These are phyloP conservation scores for Autographa gamma DNA, from an alignment of 2,888 invertebrate species.

Conservation along the genomic window DNA sequence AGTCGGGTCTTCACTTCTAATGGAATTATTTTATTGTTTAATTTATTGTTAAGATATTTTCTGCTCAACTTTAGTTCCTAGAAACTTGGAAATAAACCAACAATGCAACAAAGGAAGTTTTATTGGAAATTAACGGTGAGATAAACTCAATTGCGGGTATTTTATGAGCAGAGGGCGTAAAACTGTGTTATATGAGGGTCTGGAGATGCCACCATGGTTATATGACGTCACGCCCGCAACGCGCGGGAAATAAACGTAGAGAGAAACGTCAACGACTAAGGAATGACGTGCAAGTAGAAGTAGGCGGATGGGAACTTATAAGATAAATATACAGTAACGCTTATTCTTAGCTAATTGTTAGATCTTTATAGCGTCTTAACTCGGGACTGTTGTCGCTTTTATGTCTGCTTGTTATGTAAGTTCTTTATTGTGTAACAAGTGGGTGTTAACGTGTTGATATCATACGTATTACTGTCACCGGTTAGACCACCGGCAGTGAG, in stretches of 20 bases:
- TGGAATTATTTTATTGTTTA: slow-evolving; percentile 17
- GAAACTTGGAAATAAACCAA: slow-evolving; percentile 50
- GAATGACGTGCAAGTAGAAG: slow-evolving; percentile 27
- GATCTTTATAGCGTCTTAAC: slow-evolving; percentile 12
- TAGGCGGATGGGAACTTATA: slow-evolving; percentile 8
- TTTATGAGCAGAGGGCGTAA: slow-evolving; percentile 57
- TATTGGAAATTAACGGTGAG: slow-evolving; percentile 42
- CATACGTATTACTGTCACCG: slow-evolving; percentile 5
- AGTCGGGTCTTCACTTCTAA: slow-evolving; percentile 63
- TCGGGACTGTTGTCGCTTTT: slow-evolving; percentile 11
- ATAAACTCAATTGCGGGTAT: slow-evolving; percentile 41
- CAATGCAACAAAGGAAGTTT: slow-evolving; percentile 49
- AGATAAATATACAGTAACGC: slow-evolving; percentile 17
- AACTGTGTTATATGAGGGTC: slow-evolving; percentile 61
- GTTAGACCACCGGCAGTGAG: slow-evolving; percentile 10
- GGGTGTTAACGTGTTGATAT: slow-evolving; percentile 12
- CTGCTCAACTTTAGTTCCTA: slow-evolving; percentile 68
- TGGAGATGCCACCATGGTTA: slow-evolving; percentile 56
- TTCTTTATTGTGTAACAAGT: slow-evolving; percentile 22
- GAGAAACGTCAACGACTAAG: slow-evolving; percentile 31
- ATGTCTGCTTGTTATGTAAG: slow-evolving; percentile 6
- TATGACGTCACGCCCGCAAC: slow-evolving; percentile 54
- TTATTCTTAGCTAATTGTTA: slow-evolving; percentile 5
- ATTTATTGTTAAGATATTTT: slow-evolving; percentile 31
- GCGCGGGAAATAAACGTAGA: slow-evolving; percentile 53